phyloP scores from a whole-genome alignment of 1,140 invertebrate species.

The Ceratosolen fusciceps region DNA sequence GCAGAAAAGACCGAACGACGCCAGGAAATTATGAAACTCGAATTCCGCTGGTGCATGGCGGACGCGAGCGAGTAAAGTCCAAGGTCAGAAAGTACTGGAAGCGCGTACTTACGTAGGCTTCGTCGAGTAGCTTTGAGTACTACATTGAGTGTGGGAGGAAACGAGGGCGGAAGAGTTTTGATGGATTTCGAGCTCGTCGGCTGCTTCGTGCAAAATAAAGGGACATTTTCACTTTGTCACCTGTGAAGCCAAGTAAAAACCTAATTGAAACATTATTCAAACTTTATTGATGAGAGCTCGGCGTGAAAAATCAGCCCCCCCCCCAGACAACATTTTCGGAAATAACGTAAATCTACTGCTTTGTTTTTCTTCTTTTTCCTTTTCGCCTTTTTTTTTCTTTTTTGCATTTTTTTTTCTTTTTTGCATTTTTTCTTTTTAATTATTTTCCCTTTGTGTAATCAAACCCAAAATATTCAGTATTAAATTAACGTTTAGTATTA shows the following conservation, averaged over 20 bases:
- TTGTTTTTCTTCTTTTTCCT: too few species aligned
- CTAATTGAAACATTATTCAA: slow-evolving; percentile 31
- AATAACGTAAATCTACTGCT: too few species aligned
- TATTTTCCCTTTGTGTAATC: too few species aligned
- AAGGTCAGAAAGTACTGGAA: slow-evolving; percentile 1
- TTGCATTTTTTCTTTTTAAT: too few species aligned
- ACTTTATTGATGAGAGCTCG: background rate
- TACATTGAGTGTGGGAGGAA: background rate
- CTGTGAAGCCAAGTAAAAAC: background rate
- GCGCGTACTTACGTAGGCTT: background rate
- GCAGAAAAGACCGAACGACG: background rate
- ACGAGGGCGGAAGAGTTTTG: background rate
- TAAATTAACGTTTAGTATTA: too few species aligned
- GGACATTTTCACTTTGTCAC: background rate
- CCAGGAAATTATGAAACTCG: background rate
- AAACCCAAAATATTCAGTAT: too few species aligned
- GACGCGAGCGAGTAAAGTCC: background rate
- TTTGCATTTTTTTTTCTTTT: too few species aligned
- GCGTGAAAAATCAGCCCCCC: too few species aligned
- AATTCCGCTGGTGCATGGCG: background rate
- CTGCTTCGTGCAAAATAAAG: background rate
- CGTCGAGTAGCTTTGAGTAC: background rate
- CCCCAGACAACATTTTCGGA: too few species aligned
- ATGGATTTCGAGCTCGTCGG: background rate
- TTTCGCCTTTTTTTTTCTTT: too few species aligned